phyloP scores from a whole-genome alignment of 2,113 vertebrate genomes.

The Redunca redunca region DNA sequence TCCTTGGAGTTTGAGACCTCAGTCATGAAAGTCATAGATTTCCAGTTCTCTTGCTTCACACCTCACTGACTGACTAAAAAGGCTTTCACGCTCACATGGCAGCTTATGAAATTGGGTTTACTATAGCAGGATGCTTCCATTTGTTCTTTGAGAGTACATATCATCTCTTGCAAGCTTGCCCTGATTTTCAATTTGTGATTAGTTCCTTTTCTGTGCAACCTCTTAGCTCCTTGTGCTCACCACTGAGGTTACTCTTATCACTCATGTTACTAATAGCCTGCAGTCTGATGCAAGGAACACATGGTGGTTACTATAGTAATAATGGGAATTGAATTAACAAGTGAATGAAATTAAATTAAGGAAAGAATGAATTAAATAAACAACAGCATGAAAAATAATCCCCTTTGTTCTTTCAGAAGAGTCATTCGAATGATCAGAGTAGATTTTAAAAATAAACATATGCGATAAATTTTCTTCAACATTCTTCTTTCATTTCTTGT shows the following conservation, averaged over 20 bases:
- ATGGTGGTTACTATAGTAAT: not conserved
- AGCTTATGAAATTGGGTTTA: not conserved
- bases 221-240: not conserved
- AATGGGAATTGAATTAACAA: not conserved
- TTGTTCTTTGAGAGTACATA: not conserved
- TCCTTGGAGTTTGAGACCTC: not conserved
- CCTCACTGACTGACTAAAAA: not conserved
- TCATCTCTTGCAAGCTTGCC: not conserved
- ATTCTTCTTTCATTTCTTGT: constrained; percentile 12
- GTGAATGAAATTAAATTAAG: constrained; percentile 7
- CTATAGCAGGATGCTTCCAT: not conserved
- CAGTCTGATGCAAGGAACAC: not conserved
- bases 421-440: not conserved
- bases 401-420: constrained; percentile 5
- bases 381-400: not conserved
- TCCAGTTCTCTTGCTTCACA: not conserved
- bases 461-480: constrained; percentile 24
- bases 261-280: not conserved
- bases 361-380: not conserved
- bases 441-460: constrained; percentile 6
- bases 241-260: not conserved
- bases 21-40: not conserved
- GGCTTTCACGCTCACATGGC: not conserved
- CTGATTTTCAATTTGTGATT: not conserved
- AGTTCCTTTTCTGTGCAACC: not conserved